These are phyloP conservation scores for Podarcis lilfordi DNA, from an alignment of 2,797 vertebrate genomes.

Conservation along the genomic window DNA sequence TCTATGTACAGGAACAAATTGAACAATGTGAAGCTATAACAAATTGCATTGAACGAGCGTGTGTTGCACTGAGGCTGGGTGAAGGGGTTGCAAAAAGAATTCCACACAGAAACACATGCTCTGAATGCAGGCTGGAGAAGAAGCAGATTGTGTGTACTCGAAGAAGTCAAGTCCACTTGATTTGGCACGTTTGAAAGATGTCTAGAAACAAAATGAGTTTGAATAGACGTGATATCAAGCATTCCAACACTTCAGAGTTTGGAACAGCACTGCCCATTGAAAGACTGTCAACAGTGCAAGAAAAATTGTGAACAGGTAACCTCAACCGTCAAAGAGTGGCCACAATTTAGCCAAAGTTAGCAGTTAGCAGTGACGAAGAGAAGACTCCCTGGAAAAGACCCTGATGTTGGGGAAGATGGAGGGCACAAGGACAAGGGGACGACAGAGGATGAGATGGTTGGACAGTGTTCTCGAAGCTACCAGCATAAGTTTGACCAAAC, in stretches of 20 bases:
- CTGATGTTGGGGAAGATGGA: too few relatives aligned
- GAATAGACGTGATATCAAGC: constrained; percentile 25
- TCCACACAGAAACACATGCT: constrained; percentile 31
- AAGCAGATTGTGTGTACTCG: neutral
- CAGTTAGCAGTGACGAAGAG: neutral
- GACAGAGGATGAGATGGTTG: too few relatives aligned
- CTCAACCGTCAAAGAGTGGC: neutral
- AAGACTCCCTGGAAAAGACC: too few relatives aligned
- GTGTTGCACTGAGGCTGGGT: accelerated
- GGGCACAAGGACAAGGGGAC: too few relatives aligned
- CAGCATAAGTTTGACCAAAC: too few relatives aligned
- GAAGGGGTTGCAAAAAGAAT: constrained; percentile 27
- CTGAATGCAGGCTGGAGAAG: constrained; percentile 18
- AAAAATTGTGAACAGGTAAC: constrained; percentile 52
- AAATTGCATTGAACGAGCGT: constrained; percentile 32
- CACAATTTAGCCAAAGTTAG: neutral
- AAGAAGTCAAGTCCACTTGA: neutral
- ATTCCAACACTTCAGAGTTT: constrained; percentile 53
- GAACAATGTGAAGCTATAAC: constrained; percentile 38
- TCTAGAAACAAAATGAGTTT: neutral
- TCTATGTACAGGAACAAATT: constrained; percentile 57
- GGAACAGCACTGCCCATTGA: constrained; percentile 54
- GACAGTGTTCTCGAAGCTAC: too few relatives aligned
- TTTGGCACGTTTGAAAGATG: neutral
- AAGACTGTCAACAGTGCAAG: constrained; percentile 51